Percentiles rank a stretch among this genome's conserved stretches.
Evolutionary conservation across 2,888 invertebrate genomes (phyloP).

Genomic region (Netelia fuscicornis): DNA sequence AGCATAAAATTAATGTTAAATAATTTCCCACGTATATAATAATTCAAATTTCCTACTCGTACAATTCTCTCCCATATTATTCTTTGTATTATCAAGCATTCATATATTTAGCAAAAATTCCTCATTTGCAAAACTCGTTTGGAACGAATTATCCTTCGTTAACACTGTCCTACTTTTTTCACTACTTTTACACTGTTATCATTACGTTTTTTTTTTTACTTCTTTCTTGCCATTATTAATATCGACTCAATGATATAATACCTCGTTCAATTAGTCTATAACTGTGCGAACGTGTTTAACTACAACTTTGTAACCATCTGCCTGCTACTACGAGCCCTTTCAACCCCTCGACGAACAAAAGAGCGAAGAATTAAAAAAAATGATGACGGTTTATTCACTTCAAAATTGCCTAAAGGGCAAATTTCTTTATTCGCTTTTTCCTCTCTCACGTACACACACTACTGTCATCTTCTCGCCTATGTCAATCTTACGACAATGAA

Average conservation of each 20-base stretch:
- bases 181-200: background rate
- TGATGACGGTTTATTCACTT: background rate
- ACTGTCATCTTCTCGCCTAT: background rate
- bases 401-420: slow-evolving; percentile 29
- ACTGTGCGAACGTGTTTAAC: background rate
- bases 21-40: too few relatives aligned
- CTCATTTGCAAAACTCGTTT: background rate
- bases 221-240: background rate
- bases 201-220: background rate
- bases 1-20: background rate
- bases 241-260: background rate
- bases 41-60: too few relatives aligned
- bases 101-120: background rate
- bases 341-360: slow-evolving; percentile 20
- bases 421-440: background rate
- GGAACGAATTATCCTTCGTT: background rate
- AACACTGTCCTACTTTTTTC: slow-evolving; percentile 4
- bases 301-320: background rate
- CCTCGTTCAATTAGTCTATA: background rate
- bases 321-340: slow-evolving; percentile 29
- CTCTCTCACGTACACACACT: background rate
- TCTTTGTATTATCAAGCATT: too few relatives aligned
- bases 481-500: slow-evolving; percentile 3
- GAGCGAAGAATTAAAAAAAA: background rate
- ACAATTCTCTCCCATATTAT: background rate